phyloP scores from a whole-genome alignment of 2,797 vertebrate species.

The Nyctibius grandis region DNA sequence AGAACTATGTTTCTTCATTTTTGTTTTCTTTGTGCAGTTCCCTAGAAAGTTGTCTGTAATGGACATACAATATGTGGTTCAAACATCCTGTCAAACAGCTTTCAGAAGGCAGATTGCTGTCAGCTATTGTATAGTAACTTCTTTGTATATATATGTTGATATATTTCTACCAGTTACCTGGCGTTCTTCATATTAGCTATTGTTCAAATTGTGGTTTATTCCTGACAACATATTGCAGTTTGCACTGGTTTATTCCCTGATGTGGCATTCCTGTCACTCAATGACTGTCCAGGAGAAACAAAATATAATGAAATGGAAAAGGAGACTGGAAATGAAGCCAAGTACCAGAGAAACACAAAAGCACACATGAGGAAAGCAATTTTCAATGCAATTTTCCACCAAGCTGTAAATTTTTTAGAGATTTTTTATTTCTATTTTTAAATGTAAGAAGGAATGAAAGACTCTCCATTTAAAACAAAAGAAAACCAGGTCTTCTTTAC shows the following conservation, averaged over 20 bases:
- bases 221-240: neutral
- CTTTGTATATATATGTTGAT: neutral
- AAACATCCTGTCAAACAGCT: neutral
- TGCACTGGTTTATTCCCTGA: neutral
- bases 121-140: neutral
- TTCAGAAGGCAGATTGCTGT: neutral
- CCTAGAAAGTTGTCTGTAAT: neutral
- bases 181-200: neutral
- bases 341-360: neutral
- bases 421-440: neutral
- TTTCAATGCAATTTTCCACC: neutral
- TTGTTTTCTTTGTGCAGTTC: neutral
- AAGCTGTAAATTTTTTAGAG: neutral
- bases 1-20: neutral
- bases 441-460: neutral
- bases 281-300: neutral
- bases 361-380: neutral
- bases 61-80: rapidly evolving
- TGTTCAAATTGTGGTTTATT: neutral
- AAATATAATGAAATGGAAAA: neutral
- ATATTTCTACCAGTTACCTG: neutral
- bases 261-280: neutral
- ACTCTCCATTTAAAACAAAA: neutral
- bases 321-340: neutral
- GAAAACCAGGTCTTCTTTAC: neutral